A percentile compares a stretch with the other conserved stretches of the same genome.
phyloP scores from a whole-genome alignment of 2,797 vertebrate genomes.

The Simalia tracyae region DNA sequence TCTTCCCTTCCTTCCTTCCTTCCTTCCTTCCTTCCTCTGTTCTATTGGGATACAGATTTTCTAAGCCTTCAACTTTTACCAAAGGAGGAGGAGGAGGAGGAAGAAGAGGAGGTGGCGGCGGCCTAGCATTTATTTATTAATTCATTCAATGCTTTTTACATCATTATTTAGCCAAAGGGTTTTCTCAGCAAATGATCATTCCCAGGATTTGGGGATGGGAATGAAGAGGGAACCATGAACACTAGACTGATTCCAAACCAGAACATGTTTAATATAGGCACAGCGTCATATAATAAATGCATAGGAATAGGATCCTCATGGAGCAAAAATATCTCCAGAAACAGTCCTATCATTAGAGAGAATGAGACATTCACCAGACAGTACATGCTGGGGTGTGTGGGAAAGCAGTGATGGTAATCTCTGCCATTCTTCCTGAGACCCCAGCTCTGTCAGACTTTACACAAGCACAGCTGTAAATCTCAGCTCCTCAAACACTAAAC shows the following conservation, averaged over 20 bases:
- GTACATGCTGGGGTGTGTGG: background rate
- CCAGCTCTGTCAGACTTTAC: background rate
- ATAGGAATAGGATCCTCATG: background rate
- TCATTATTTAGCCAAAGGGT: background rate
- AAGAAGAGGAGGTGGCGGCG: too few relatives aligned
- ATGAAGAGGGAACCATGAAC: background rate
- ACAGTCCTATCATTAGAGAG: background rate
- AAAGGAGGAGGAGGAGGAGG: too few relatives aligned
- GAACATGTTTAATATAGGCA: background rate
- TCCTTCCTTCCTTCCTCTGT: too few relatives aligned
- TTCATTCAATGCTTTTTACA: background rate
- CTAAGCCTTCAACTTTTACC: background rate
- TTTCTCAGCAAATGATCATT: background rate
- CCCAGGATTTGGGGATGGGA: background rate
- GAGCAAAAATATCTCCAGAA: background rate
- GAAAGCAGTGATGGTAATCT: background rate
- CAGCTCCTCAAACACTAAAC: background rate
- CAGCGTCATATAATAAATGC: background rate
- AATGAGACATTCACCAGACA: background rate
- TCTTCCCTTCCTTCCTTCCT: too few relatives aligned
- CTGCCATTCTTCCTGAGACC: background rate
- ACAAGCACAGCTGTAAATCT: background rate
- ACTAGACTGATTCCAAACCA: background rate
- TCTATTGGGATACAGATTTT: background rate
- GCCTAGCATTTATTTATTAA: background rate